Base-by-base conservation (phyloP, 2,888 invertebrate genomes). In the Dolichomitus sp. region DNA sequence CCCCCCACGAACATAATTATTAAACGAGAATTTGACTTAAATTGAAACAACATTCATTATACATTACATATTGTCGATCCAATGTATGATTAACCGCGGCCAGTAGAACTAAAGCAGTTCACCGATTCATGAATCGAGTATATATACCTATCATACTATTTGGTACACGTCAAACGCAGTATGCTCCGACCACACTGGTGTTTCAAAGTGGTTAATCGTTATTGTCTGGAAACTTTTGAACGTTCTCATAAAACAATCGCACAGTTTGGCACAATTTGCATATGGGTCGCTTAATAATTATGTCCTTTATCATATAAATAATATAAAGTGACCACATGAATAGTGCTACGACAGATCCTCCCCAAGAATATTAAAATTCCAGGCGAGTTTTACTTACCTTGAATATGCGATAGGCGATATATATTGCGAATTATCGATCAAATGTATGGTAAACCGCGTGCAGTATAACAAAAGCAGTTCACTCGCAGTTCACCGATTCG, bases 151-250 rank as follows among this genome's bases (percentile, higher is more conserved):
- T 33, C 4, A 37, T 37, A 37, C 59, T 11, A 37, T 37, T 59
- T 2, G 37, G 37, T 33, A 14, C 48, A 54, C 59, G 33, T 59
- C 61, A 77, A 73, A 42, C 65, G 70, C 17, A 23, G 74, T 23
- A 80, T 80, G 80, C 82, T 81, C 52, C 74, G 70, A 30, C 57
- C 80, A 72, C 72, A 78, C 70, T 23, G 23, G 23, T 23, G 23
- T 23, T 23, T 23, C 0, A 33, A 37, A 9, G 9, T 9, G 9
- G 6, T 37, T 7, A 7, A 6, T 37, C 9, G 1, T 37, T 37
- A 37, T 37, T 37, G 9, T 37, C 37, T 5, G 9, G 1, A 9
- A 33, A 33, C 33, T 37, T 37, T 7, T 9, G 9, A 37, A 37
- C 7, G 9, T 37, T 37, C 37, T 9, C 37, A 37, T 37, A 9